Percentiles rank a stretch among this genome's conserved stretches.
Conservation (phyloP, 2,113 vertebrate genomes). For the Sphyrna mokarran region DNA sequence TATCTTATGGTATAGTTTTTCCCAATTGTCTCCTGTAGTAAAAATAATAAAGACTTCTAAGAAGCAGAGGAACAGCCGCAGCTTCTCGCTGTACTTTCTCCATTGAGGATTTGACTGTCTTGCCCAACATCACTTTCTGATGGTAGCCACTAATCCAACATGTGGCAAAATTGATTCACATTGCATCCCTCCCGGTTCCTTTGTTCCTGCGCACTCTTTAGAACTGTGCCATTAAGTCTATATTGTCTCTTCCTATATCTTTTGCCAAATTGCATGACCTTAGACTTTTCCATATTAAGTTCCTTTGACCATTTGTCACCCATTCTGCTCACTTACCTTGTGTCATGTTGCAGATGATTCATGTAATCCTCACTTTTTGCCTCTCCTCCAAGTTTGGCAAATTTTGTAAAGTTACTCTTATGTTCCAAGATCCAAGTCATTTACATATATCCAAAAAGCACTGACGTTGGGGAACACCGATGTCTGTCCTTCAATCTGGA, state of each 20-base stretch:
- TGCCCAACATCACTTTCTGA: too few relatives aligned
- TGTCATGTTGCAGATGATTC: not conserved
- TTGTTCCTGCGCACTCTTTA: not conserved
- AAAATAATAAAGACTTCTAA: not conserved
- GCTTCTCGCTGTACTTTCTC: too few relatives aligned
- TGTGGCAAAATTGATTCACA: too few relatives aligned
- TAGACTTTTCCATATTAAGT: not conserved
- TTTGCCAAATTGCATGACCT: not conserved
- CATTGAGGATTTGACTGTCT: too few relatives aligned
- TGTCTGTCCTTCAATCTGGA: too few relatives aligned
- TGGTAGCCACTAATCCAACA: too few relatives aligned
- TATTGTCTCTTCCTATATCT: not conserved
- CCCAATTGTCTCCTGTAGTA: not conserved
- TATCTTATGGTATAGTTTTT: not conserved
- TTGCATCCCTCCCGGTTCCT: not conserved
- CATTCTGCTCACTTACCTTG: too few relatives aligned
- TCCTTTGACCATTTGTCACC: not conserved
- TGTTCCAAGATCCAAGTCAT: not conserved
- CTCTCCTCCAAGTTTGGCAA: not conserved
- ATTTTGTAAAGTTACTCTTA: not conserved
- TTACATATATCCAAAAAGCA: not conserved
- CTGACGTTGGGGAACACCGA: too few relatives aligned
- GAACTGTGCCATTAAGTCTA: too few relatives aligned
- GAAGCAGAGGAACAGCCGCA: too few relatives aligned
- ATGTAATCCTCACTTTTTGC: not conserved